These are phyloP conservation scores for Drymonia ruficornis DNA, from an alignment of 2,888 invertebrate genomes.

Conservation along the genomic window DNA sequence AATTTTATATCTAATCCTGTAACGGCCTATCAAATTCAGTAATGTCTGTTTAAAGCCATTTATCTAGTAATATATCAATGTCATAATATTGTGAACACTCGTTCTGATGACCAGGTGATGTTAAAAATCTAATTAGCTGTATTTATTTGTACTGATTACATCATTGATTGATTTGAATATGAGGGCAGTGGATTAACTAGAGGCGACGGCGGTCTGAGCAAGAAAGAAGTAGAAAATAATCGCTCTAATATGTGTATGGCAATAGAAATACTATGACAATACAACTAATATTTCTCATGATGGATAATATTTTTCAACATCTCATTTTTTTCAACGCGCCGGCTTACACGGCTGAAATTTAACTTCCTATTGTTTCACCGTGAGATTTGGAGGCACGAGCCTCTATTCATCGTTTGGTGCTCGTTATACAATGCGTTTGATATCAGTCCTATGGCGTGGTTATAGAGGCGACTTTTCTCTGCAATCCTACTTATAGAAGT, in stretches of 20 bases:
- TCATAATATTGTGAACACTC: background rate
- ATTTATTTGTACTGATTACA: too few relatives aligned
- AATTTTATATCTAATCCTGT: slow-evolving; percentile 1
- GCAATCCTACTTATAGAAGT: slow-evolving; percentile 19
- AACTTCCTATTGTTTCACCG: slow-evolving; percentile 16
- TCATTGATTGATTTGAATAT: too few relatives aligned
- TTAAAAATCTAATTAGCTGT: background rate
- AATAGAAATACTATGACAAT: background rate
- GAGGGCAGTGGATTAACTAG: too few relatives aligned
- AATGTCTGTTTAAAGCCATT: background rate
- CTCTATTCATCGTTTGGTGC: slow-evolving; percentile 18
- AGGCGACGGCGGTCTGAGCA: too few relatives aligned
- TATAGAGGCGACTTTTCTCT: slow-evolving; percentile 25
- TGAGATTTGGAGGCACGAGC: slow-evolving; percentile 24
- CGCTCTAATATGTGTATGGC: background rate
- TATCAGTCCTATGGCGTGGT: slow-evolving; percentile 4
- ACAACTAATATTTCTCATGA: background rate
- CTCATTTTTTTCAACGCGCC: background rate
- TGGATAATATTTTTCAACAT: slow-evolving; percentile 4
- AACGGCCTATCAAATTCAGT: slow-evolving; percentile 1
- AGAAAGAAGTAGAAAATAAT: too few relatives aligned
- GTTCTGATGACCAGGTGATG: background rate
- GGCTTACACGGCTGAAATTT: background rate
- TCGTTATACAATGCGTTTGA: slow-evolving; percentile 17
- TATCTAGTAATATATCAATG: slow-evolving; percentile 6